These are phyloP conservation scores for Zaprionus davidi DNA, from an alignment of 1,140 invertebrate genomes.

Conservation along the genomic window DNA sequence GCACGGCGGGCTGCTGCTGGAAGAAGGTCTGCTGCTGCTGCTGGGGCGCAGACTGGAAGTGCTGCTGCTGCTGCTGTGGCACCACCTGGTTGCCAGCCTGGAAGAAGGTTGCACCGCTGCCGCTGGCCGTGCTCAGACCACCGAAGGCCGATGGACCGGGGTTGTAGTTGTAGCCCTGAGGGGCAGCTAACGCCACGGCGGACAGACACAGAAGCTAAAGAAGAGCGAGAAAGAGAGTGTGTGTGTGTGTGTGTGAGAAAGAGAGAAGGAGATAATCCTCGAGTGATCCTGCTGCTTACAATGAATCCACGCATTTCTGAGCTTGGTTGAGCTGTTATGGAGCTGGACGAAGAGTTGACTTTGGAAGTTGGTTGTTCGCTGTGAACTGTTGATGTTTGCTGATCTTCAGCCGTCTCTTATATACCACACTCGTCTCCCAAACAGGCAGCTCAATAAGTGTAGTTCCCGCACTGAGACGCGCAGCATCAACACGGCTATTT, in stretches of 20 bases:
- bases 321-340: constrained; percentile 66
- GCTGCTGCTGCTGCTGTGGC: constrained; percentile 40
- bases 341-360: constrained; percentile 34
- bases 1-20: constrained; percentile 85
- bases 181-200: constrained; percentile 76
- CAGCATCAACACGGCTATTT: constrained; percentile 37
- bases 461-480: constrained; percentile 58
- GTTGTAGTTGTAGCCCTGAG: constrained; percentile 82
- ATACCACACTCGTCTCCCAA: constrained; percentile 24
- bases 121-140: constrained; percentile 50
- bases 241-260: constrained; percentile 9
- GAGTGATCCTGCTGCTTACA: constrained; percentile 57
- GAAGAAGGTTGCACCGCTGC: constrained; percentile 55
- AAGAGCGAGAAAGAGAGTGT: neutral
- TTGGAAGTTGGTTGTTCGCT: constrained; percentile 59
- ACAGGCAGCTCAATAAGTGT: constrained; percentile 72
- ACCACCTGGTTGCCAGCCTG: constrained; percentile 54
- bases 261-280: neutral
- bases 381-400: constrained; percentile 70
- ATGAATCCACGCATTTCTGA: constrained; percentile 83
- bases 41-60: constrained; percentile 27
- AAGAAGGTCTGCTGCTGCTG: constrained; percentile 58
- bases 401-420: constrained; percentile 65
- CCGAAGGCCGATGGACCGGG: constrained; percentile 62
- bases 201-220: constrained; percentile 72